Conservation (phyloP, 2,113 vertebrate genomes). For the Amblyornis subalaris region DNA sequence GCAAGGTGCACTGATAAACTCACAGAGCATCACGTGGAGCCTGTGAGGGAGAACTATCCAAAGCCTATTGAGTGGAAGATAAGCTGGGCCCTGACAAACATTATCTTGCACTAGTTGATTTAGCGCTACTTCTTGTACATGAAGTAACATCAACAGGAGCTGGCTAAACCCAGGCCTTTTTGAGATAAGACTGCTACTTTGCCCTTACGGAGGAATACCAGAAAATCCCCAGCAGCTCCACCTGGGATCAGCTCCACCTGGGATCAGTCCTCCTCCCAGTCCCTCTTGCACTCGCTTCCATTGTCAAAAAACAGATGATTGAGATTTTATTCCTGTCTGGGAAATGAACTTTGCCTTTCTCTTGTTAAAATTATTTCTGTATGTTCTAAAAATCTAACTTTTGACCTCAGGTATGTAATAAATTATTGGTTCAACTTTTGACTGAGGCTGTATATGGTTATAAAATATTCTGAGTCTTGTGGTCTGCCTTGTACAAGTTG, state of each 20-base stretch:
- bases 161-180: slow-evolving; percentile 33
- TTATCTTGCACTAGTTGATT: slow-evolving; percentile 34
- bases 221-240: not conserved
- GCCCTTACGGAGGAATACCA: not conserved
- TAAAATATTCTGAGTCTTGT: not conserved
- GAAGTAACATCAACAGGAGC: slow-evolving; percentile 45
- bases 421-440: not conserved
- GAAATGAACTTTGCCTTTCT: not conserved
- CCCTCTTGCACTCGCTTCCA: not conserved
- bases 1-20: not conserved
- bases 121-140: not conserved
- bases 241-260: not conserved
- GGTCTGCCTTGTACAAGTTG: not conserved
- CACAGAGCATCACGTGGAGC: not conserved
- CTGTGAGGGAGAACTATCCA: not conserved
- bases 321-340: slow-evolving; percentile 8
- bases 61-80: slow-evolving; percentile 46
- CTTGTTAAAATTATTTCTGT: not conserved
- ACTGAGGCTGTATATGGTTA: not conserved
- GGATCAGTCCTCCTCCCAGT: not conserved
- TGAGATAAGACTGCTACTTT: slow-evolving; percentile 52
- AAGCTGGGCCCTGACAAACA: slow-evolving; percentile 25
- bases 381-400: not conserved
- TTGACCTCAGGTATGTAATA: slow-evolving; percentile 27
- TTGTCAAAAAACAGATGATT: not conserved